These are phyloP conservation scores for Drosophila tani DNA, from an alignment of 1,140 invertebrate species.

Conservation along the genomic window DNA sequence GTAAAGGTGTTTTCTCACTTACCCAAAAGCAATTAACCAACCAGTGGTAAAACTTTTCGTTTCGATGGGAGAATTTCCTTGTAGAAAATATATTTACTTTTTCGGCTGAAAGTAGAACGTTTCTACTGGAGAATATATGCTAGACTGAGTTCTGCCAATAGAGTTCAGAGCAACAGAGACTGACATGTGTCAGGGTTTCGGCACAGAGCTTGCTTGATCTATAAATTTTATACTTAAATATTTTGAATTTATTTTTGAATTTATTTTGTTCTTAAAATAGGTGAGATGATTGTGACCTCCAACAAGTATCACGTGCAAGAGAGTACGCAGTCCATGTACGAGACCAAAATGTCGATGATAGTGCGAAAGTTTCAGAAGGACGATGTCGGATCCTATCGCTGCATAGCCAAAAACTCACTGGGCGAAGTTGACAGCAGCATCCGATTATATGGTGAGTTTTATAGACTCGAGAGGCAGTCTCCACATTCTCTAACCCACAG, in stretches of 20 bases:
- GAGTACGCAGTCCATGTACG: conserved; percentile 90
- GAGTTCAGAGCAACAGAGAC: too few species aligned
- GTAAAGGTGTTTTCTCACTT: neutral
- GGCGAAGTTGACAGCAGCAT: conserved; percentile 96
- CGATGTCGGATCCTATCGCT: conserved; percentile 94
- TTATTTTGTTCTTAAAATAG: conserved; percentile 82
- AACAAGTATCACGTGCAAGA: conserved; percentile 93
- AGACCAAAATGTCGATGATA: conserved; percentile 93
- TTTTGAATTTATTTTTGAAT: neutral
- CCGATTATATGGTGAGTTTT: conserved; percentile 93
- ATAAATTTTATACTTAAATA: neutral
- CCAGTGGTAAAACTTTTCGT: neutral
- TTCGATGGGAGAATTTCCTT: conserved; percentile 5
- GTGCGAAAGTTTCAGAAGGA: conserved; percentile 91
- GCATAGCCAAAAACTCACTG: conserved; percentile 95
- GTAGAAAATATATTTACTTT: conserved; percentile 19
- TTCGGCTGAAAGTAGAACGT: neutral
- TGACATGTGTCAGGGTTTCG: neutral
- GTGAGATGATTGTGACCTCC: conserved; percentile 93
- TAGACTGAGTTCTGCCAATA: neutral
- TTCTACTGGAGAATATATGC: conserved; percentile 16
- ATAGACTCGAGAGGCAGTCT: too few species aligned
- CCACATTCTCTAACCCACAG: neutral
- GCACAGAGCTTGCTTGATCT: conserved; percentile 1
- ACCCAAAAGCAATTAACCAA: conserved; percentile 6